Evolutionary conservation across 1,140 invertebrate species (phyloP), one percentile per base, ranked within the genome.

Genomic region (Microplitis demolitor): DNA sequence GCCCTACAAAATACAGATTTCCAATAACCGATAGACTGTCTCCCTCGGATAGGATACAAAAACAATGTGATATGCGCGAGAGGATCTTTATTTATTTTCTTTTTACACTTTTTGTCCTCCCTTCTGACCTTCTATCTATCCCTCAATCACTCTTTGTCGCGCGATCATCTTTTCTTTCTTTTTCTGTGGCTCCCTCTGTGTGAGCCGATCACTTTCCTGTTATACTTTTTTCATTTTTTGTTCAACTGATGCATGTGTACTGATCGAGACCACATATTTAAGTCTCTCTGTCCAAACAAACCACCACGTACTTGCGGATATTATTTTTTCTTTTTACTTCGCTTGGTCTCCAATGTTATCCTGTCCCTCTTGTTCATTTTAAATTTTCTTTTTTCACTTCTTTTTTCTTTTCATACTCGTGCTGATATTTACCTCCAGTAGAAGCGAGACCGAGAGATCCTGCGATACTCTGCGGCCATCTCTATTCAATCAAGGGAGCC

Each of bases 1-100:
- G 82, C 73, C 82, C 84, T 84, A 83, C 77, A 85, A 85, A 84
- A 84, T 84, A 84, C 78, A 84, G 81, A 83, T 85, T 84, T 84
- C 84, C 84, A 84, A 85, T 85, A 84, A 83, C 83, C 83, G 82
- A 85, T 85, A 83, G 74, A 64, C 54, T 68, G 67, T 69, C 72
- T 74, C 76, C 68, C 14, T 64, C 5, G 71, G 45, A 58, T 69
- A 71, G 74, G 66, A 82, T 67, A 79, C 74, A 79, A 78, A 83
- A 83, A 83, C 79, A 81, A 83, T 82, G 73, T 71, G 71, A 74
- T 66, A 77, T 69, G 72, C 68, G 56, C 51, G 35, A 56, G n/a
- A 72, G 33, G 13, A 37, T 60, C 67, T 63, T 69, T 68, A 66
- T 33, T 3, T n/a, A 67, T 39, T 71, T 74, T 64, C 62, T 74